A percentile compares a stretch with the other conserved stretches of the same genome.
These are phyloP conservation scores for Halcyon smyrnensis DNA, from an alignment of 2,797 vertebrate genomes.

Conservation along the genomic window DNA sequence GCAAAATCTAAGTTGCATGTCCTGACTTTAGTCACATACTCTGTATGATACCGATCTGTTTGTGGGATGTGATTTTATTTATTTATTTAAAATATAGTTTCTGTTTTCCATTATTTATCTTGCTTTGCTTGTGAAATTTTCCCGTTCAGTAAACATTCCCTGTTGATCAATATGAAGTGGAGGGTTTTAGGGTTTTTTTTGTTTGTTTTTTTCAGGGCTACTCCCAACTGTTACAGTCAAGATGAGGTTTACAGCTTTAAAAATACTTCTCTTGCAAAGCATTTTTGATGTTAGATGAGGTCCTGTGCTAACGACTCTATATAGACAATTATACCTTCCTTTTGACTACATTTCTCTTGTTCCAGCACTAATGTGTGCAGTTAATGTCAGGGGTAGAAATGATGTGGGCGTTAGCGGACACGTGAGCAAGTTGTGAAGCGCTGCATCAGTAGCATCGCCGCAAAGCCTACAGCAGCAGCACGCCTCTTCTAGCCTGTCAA, in stretches of 20 bases:
- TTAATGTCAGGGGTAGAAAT: background rate
- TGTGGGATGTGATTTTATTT: background rate
- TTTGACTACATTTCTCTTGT: background rate
- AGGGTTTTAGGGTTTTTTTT: background rate
- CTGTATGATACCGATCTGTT: background rate
- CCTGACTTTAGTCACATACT: background rate
- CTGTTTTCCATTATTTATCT: background rate
- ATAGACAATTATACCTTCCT: background rate
- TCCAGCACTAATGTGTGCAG: fast-evolving
- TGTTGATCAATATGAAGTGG: background rate
- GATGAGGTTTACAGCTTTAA: background rate
- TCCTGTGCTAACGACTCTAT: background rate
- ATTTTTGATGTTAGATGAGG: background rate
- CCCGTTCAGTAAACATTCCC: background rate
- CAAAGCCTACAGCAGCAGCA: background rate
- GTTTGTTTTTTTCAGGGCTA: background rate
- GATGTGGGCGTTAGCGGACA: background rate
- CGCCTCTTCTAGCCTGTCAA: background rate
- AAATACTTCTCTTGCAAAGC: background rate
- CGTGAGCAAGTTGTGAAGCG: fast-evolving
- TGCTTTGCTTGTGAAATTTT: background rate
- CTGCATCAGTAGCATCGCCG: background rate
- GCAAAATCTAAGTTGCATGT: background rate
- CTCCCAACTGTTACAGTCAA: background rate
- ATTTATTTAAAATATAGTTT: background rate